Evolutionary conservation across 2,888 invertebrate species (phyloP), one percentile per base, ranked within the genome.

Genomic region (Polydrusus cervinus): DNA sequence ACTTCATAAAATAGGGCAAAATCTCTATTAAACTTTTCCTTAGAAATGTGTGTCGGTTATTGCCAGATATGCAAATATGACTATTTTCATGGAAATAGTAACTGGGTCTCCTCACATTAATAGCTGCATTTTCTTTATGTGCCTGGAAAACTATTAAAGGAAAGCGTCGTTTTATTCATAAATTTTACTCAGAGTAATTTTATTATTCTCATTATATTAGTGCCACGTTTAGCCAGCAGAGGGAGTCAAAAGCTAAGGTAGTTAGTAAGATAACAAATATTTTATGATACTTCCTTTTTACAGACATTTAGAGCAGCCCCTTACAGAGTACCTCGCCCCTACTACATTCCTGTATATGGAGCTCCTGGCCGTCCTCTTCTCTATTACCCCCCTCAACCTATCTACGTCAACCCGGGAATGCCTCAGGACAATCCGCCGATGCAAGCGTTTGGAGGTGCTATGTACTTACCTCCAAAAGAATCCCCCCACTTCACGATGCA

Each of bases 331-430:
- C 78, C 74, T 30, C 80, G 85, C n/a, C 86, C 87, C 3, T 87
- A 87, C 78, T 85, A 77, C 67, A 84, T 86, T 20, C 87, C 87
- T 0, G 79, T 86, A 9, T 86, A 81, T 78, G 85, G 85, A 10
- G 55, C 75, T 1, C 76, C 79, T 6, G 85, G 85, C 7, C 77
- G 82, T 20, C 69, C 82, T 7, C 86, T 86, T 0, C 78, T 86
- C 9, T 86, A 83, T 75, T 86, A 83, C 62, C 85, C 86, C 0
- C 86, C 85, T 10, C 85, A 85, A 71, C 83, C 85, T 0, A 30
- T 84, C 0, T 77, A 79, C 65, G 25, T 25, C 0, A 83, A 85
- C 70, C 78, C 82, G 0, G 83, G 82, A n/a, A 74, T 60, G 13
- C 85, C 85, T 0, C 60, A 74, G 6, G 82, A 83, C 55, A 84